Conservation (phyloP, 2,888 invertebrate species). For the Drosophila paracracens region DNA sequence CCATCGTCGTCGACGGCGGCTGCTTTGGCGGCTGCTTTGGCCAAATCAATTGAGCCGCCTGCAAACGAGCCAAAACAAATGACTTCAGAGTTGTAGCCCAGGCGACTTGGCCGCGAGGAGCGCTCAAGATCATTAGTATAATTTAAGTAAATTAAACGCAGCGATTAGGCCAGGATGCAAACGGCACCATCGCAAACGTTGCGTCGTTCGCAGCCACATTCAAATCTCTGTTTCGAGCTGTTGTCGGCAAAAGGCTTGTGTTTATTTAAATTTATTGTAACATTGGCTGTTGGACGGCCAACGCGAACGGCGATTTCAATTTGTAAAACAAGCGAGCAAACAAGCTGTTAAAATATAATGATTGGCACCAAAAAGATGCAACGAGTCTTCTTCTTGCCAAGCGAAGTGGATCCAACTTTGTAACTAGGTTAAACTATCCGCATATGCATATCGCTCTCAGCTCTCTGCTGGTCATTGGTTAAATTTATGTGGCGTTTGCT, state of each 20-base stretch:
- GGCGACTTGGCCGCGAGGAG: slow-evolving; percentile 52
- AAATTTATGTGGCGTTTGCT: slow-evolving; percentile 77
- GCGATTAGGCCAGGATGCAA: slow-evolving; percentile 80
- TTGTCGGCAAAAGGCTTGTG: slow-evolving; percentile 70
- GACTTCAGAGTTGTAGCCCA: slow-evolving; percentile 59
- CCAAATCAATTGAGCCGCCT: slow-evolving; percentile 80
- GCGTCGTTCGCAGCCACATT: slow-evolving; percentile 35
- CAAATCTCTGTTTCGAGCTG: slow-evolving; percentile 24
- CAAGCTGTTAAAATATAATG: slow-evolving; percentile 81
- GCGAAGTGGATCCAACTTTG: slow-evolving; percentile 3
- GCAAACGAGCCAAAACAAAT: slow-evolving; percentile 79
- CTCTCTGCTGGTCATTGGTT: slow-evolving; percentile 38
- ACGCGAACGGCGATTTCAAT: slow-evolving; percentile 74
- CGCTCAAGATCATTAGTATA: slow-evolving; percentile 82
- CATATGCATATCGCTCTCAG: slow-evolving; percentile 70
- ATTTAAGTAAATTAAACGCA: slow-evolving; percentile 83
- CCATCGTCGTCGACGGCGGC: slow-evolving; percentile 55
- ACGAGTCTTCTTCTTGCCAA: slow-evolving; percentile 10
- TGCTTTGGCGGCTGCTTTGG: slow-evolving; percentile 77
- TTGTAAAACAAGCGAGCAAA: slow-evolving; percentile 80
- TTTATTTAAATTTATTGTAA: slow-evolving; percentile 81
- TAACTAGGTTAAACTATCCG: slow-evolving; percentile 71
- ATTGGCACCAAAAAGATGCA: slow-evolving; percentile 69
- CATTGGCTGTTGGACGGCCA: slow-evolving; percentile 50
- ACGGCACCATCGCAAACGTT: slow-evolving; percentile 49